Evolutionary conservation across 1,140 invertebrate species (phyloP).

Genomic region (Sarcophaga bullata): DNA sequence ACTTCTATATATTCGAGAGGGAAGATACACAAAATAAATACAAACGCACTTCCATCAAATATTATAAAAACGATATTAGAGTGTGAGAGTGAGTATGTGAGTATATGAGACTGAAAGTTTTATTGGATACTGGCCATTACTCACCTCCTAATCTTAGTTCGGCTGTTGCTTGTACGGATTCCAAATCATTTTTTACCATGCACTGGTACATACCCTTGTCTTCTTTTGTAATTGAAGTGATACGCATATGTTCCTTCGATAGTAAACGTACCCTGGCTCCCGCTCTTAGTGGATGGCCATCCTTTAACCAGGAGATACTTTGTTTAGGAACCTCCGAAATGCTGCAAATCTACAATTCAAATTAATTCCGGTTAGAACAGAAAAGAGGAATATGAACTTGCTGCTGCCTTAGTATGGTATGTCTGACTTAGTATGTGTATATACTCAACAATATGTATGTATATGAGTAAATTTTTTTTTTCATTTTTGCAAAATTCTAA

Average conservation of each 20-base stretch:
- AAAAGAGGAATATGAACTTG: too few relatives aligned
- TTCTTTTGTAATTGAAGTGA: conserved; percentile 75
- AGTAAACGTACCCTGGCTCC: conserved; percentile 69
- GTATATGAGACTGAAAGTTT: neutral
- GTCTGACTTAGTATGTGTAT: too few relatives aligned
- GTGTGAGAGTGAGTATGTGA: neutral
- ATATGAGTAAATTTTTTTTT: too few relatives aligned
- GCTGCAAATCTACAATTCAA: conserved; percentile 70
- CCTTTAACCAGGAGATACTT: conserved; percentile 78
- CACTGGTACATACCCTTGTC: conserved; percentile 89
- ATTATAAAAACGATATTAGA: neutral
- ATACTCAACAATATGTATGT: too few relatives aligned
- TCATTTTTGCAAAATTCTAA: too few relatives aligned
- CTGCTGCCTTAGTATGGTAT: too few relatives aligned
- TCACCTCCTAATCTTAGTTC: conserved; percentile 80
- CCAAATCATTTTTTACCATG: conserved; percentile 76
- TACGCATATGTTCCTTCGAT: conserved; percentile 69
- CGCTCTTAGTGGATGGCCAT: conserved; percentile 73
- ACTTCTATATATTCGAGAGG: conserved; percentile 71
- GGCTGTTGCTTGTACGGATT: conserved; percentile 77
- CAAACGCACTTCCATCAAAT: neutral
- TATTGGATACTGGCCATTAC: conserved; percentile 44
- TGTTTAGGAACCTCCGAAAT: conserved; percentile 80
- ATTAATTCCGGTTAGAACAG: conserved; percentile 32
- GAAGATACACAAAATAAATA: conserved; percentile 33